A percentile compares a stretch with the other conserved stretches of the same genome.
phyloP scores from a whole-genome alignment of 2,797 vertebrate species.

The Cryptoblepharus egeriae region DNA sequence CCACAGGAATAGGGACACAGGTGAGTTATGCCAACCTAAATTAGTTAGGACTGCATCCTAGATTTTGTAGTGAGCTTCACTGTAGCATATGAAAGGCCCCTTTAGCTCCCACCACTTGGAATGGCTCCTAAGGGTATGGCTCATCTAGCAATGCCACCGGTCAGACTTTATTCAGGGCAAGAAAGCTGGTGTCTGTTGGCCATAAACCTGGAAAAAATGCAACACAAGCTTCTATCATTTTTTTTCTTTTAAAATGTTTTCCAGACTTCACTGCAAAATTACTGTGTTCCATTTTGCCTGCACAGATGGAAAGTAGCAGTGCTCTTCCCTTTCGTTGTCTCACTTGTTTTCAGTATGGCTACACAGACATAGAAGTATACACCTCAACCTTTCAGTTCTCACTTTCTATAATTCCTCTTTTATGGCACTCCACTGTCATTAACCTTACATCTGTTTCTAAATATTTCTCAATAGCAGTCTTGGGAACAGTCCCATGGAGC shows the following conservation, averaged over 20 bases:
- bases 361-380: neutral
- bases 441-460: neutral
- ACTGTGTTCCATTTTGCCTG: neutral
- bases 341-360: neutral
- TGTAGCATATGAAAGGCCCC: too few relatives aligned
- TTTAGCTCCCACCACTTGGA: too few relatives aligned
- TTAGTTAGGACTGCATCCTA: too few relatives aligned
- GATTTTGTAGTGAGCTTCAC: too few relatives aligned
- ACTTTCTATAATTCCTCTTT: neutral
- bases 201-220: too few relatives aligned
- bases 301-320: neutral
- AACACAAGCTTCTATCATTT: neutral
- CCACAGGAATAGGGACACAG: too few relatives aligned
- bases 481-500: too few relatives aligned
- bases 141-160: too few relatives aligned
- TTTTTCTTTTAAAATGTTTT: neutral
- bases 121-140: too few relatives aligned
- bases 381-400: neutral
- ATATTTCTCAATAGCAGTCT: neutral
- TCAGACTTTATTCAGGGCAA: neutral
- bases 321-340: too few relatives aligned
- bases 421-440: neutral
- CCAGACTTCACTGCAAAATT: neutral
- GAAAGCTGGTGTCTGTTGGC: neutral
- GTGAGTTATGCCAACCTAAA: too few relatives aligned